Percentiles rank a stretch among this genome's conserved stretches.
These are phyloP conservation scores for Odobenus rosmarus DNA, from an alignment of 2,113 vertebrate genomes.

Conservation along the genomic window DNA sequence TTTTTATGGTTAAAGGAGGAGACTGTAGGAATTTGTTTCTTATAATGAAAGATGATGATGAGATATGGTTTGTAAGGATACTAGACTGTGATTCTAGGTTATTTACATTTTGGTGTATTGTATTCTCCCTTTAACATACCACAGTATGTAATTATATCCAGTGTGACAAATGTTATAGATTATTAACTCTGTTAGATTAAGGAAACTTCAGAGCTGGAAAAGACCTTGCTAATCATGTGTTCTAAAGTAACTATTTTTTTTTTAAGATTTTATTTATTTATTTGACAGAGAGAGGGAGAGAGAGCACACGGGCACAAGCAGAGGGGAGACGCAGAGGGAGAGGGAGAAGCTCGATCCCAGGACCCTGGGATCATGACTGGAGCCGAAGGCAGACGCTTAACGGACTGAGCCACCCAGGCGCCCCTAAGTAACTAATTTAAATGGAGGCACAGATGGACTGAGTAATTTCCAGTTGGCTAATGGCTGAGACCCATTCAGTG, in stretches of 20 bases:
- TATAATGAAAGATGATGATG: neutral
- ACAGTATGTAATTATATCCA: neutral
- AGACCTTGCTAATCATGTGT: neutral
- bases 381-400: neutral
- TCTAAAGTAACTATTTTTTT: neutral
- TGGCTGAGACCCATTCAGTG: neutral
- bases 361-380: neutral
- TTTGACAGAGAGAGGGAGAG: no score
- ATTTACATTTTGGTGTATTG: neutral
- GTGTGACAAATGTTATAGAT: neutral
- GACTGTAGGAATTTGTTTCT: neutral
- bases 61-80: neutral
- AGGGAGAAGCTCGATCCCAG: no score
- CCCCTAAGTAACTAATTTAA: neutral
- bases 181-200: conserved; percentile 42
- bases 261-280: neutral
- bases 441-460: neutral
- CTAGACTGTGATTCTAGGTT: neutral
- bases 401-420: neutral
- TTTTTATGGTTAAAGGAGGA: conserved; percentile 37
- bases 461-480: conserved; percentile 3
- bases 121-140: neutral
- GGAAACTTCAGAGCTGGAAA: conserved; percentile 10
- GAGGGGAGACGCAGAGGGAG: no score
- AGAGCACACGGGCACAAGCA: no score